Conservation (phyloP, 2,113 vertebrate genomes). For the Sylvicapra grimmia region DNA sequence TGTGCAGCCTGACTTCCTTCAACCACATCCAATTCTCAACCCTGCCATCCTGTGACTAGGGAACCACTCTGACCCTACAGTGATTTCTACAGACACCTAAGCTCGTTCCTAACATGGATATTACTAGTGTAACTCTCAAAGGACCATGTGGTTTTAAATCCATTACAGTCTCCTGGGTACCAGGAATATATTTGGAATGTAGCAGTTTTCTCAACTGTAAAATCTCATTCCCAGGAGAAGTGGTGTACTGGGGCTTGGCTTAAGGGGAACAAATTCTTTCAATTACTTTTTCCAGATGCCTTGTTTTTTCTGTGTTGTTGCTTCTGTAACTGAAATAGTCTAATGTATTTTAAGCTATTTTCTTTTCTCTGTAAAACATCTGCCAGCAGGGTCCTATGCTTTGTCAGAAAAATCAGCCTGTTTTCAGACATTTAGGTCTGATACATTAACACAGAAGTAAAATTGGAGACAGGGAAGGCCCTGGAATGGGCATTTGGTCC, state of each 20-base stretch:
- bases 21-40: neutral
- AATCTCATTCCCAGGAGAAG: slow-evolving; percentile 29
- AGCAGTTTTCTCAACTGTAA: neutral
- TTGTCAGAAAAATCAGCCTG: neutral
- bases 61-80: neutral
- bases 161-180: neutral
- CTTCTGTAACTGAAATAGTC: slow-evolving; percentile 55
- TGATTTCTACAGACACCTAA: neutral
- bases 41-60: neutral
- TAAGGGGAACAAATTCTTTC: neutral
- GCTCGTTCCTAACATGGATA: neutral
- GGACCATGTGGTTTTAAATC: neutral
- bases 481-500: neutral
- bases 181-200: neutral
- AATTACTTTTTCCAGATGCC: slow-evolving; percentile 27
- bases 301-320: neutral
- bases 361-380: slow-evolving; percentile 38
- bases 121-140: neutral
- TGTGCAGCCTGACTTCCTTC: neutral
- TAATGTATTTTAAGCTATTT: slow-evolving; percentile 46
- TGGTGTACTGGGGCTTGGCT: neutral
- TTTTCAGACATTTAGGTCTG: slow-evolving; percentile 4
- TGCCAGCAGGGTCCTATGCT: neutral
- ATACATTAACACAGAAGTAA: neutral
- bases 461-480: neutral